Conservation (phyloP, 2,888 invertebrate genomes). For the Cyrtodaria siliqua region DNA sequence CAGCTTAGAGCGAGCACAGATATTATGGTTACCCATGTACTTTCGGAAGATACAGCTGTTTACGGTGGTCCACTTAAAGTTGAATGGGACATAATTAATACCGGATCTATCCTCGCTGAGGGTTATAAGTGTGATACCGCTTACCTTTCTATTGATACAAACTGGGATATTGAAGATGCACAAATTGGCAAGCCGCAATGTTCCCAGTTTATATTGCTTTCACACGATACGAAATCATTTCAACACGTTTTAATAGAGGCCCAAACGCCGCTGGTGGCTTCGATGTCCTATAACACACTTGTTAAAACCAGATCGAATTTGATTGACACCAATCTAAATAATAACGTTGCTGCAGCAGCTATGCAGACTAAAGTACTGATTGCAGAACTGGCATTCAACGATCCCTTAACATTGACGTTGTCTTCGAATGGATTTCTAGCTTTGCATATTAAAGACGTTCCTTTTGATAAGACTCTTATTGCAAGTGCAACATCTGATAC, state of each 20-base stretch:
- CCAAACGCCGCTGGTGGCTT: slow-evolving; percentile 12
- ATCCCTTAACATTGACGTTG: neutral
- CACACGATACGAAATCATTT: neutral
- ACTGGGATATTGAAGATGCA: slow-evolving; percentile 44
- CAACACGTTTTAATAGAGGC: neutral
- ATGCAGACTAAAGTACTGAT: slow-evolving; percentile 18
- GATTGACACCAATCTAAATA: slow-evolving; percentile 33
- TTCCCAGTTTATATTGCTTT: slow-evolving; percentile 15
- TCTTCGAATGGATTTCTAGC: slow-evolving; percentile 1
- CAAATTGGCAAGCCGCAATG: slow-evolving; percentile 38
- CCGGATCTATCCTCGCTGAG: slow-evolving; percentile 19
- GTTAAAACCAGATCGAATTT: slow-evolving; percentile 51
- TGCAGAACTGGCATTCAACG: neutral
- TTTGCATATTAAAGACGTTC: slow-evolving; percentile 24
- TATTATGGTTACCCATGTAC: slow-evolving; percentile 26
- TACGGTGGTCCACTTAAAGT: slow-evolving; percentile 31
- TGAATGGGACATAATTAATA: slow-evolving; percentile 38
- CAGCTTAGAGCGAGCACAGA: slow-evolving; percentile 32
- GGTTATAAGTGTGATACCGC: slow-evolving; percentile 55
- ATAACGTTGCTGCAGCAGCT: slow-evolving; percentile 29
- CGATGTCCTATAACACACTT: slow-evolving; percentile 26
- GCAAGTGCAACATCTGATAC: slow-evolving; percentile 11
- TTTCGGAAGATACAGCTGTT: slow-evolving; percentile 1
- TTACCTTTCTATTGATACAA: slow-evolving; percentile 39
- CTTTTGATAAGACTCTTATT: slow-evolving; percentile 36